Base-by-base conservation (phyloP, 2,797 vertebrate species). In the Bovichtus diacanthus region DNA sequence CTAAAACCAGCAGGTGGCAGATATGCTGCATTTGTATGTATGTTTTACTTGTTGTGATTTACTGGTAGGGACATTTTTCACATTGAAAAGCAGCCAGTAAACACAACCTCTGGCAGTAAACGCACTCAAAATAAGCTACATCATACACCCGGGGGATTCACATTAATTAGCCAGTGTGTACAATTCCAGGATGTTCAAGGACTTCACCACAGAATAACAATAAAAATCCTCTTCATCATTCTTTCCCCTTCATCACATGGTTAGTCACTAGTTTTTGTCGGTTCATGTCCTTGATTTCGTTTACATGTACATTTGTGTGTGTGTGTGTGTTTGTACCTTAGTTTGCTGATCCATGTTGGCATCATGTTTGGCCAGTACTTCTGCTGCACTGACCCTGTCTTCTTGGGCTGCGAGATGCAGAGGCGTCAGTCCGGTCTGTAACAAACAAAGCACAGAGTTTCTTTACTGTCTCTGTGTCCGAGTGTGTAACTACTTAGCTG, bases 371-470 rank as follows among this genome's bases (percentile, higher is more conserved):
- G 94, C 92, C 74, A 99, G 94, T 34, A 97, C 94, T 66, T 98
- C 97, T 0, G 97, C 96, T 46, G 96, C 96, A 34, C 85, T 96
- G 80, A 99, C 97, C 86, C 94, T 96, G 91, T 99, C 98, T 87
- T 99, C 98, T 78, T 99, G 98, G 85, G 97, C 98, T 44, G 97
- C 90, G 31, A 99, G 96, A 91, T 99, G 98, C 69, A 99, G 92
- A 41, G 98, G 93, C 27, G 97, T 97, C 90, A 99, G 91, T 71
- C 97, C 97, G 39, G 92, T 98, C 98, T 98, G 86, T 10, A 76
- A 82, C 50, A 84, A 49, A 87, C 13, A 77, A 76, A 79, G 29
- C 47, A 74, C 13, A 74, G 19, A 5, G 27, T 36, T 53, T 1
- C 53, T 21, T 56, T 43, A n/a, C 27, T 27, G 5, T 5, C n/a